Base-by-base conservation (phyloP, 2,113 vertebrate species). In the Excalfactoria chinensis region DNA sequence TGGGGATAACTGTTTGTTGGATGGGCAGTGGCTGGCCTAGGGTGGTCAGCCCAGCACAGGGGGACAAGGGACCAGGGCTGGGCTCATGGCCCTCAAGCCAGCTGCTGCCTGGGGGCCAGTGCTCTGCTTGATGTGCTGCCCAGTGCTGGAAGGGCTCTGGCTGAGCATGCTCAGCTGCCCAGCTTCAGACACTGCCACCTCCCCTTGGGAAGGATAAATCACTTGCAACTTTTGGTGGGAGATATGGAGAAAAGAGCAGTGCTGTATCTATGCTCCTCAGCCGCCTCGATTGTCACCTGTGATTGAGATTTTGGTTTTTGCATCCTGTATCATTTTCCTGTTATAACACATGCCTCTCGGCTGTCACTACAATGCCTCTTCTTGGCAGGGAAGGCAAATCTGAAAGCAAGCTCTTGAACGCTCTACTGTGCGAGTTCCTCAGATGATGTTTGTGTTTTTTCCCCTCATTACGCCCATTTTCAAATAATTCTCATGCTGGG, bases 301-400 rank as follows among this genome's bases (percentile, higher is more conserved):
- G 85, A 86, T 72, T 91, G 95, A 95, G 90, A 60, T 84, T 95
- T 93, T 93, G 88, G 93, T 95, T 94, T 94, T 93, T 71, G 72
- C 40, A 75, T 95, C 93, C 92, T 83, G 8, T 84, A 63, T 86
- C 92, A 94, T 90, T 95, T 86, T 80, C 64, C 73, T 95, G 93
- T 83, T 87, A 85, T 71, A 93, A 86, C 84, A 93, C 94, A 89
- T 9, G 41, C 90, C 93, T 81, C 83, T 96, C 60, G 90, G 83
- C 67, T 92, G 94, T 91, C 93, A 74, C 62, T 64, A 53, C 34
- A 96, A 91, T 89, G 88, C 79, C 66, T 95, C 74, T 72, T 84
- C 90, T 93, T 95, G 85, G 96, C 85, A 95, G 53, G 79, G 63
- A 91, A 88, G 26, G 83, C 56, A 93, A 78, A 89, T 74, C 62